Conservation (phyloP, 2,113 vertebrate genomes). For the Hiodon alosoides region DNA sequence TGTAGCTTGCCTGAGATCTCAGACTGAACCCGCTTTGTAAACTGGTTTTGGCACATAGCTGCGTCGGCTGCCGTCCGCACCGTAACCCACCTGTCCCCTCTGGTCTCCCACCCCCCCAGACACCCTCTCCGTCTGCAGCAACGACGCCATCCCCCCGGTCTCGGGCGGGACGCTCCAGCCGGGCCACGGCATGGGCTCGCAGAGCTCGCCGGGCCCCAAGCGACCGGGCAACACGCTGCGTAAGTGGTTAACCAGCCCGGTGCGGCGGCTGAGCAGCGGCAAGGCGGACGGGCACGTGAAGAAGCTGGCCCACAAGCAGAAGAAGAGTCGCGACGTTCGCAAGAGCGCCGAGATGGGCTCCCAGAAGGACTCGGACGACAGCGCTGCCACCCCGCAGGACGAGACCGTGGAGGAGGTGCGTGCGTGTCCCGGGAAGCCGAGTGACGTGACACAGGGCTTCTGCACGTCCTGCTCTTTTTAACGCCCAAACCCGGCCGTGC, state of each 20-base stretch:
- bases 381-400: conserved; percentile 90
- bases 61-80: too few species aligned
- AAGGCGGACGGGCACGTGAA: conserved; percentile 95
- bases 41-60: too few species aligned
- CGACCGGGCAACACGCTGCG: conserved; percentile 93
- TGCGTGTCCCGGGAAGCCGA: too few species aligned
- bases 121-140: conserved; percentile 90
- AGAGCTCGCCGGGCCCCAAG: conserved; percentile 92
- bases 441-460: neutral
- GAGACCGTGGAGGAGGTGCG: conserved; percentile 92
- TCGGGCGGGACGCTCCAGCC: conserved; percentile 87
- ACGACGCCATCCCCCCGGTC: conserved; percentile 87
- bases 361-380: conserved; percentile 95
- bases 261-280: conserved; percentile 91
- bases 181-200: conserved; percentile 79
- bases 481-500: too few species aligned
- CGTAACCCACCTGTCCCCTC: too few species aligned
- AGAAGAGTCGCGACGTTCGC: conserved; percentile 89
- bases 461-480: too few species aligned
- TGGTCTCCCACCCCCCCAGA: conserved; percentile 59
- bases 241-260: conserved; percentile 96
- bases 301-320: conserved; percentile 93
- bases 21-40: too few species aligned
- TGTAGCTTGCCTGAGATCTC: too few species aligned
- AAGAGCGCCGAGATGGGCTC: conserved; percentile 84